Conservation (phyloP, 1,140 invertebrate species). For the Riptortus pedestris region DNA sequence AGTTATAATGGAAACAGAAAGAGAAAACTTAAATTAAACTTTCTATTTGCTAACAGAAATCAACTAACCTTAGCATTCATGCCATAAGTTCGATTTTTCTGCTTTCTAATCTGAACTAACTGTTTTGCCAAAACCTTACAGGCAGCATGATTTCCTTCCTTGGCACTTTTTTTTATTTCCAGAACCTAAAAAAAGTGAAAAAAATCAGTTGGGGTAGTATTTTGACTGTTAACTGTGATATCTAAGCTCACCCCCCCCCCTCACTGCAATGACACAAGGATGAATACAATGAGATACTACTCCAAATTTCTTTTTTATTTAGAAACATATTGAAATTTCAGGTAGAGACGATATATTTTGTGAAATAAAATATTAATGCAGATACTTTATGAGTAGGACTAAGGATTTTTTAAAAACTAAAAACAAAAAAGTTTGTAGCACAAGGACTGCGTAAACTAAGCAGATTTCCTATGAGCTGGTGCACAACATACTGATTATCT, state of each 20-base stretch:
- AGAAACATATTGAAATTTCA: background rate
- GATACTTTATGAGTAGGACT: background rate
- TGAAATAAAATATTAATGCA: no score
- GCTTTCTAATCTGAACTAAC: conserved; percentile 67
- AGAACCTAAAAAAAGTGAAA: conserved; percentile 49
- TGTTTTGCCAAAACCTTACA: conserved; percentile 79
- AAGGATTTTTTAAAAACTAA: background rate
- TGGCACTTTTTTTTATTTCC: conserved; percentile 82
- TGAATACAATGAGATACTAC: no score
- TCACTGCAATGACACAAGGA: no score
- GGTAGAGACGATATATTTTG: background rate
- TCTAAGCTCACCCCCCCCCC: no score
- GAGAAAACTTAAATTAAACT: no score
- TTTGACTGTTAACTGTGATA: background rate
- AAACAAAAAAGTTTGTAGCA: background rate
- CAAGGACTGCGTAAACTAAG: background rate
- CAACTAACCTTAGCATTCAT: conserved; percentile 56
- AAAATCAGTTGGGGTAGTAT: background rate
- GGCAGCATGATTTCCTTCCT: conserved; percentile 74
- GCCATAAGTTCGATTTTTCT: conserved; percentile 69
- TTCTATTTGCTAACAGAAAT: no score
- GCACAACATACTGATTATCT: no score
- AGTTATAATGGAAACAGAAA: no score
- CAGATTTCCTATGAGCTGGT: background rate
- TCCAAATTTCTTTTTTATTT: no score